Conservation (phyloP, 2,888 invertebrate species). For the Matsumyia berberina region DNA sequence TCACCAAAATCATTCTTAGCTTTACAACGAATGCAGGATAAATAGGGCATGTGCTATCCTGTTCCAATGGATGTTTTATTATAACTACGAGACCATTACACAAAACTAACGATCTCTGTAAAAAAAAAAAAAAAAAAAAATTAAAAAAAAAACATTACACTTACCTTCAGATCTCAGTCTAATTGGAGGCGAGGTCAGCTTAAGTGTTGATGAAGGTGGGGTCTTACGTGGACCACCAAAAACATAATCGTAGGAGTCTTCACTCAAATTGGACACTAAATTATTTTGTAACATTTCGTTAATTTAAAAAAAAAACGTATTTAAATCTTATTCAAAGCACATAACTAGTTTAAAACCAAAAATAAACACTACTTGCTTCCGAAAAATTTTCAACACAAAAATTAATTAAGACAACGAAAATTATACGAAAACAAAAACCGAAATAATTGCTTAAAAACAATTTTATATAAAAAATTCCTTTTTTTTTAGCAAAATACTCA, state of each 20-base stretch:
- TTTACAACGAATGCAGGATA: no score
- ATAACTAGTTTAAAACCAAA: conserved; percentile 51
- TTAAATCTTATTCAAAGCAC: conserved; percentile 29
- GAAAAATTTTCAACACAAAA: conserved; percentile 35
- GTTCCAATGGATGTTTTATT: background rate
- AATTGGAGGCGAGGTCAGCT: conserved; percentile 85
- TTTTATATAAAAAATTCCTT: conserved; percentile 28
- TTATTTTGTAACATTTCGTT: conserved; percentile 56
- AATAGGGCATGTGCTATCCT: no score
- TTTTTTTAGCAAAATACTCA: conserved; percentile 77
- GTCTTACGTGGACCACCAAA: conserved; percentile 85
- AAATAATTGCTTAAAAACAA: conserved; percentile 47
- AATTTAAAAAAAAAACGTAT: conserved; percentile 1
- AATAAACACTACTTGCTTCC: conserved; percentile 56
- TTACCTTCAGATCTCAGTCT: conserved; percentile 84
- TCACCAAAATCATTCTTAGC: no score
- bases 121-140: background rate
- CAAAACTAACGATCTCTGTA: conserved; percentile 17
- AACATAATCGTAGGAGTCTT: conserved; percentile 85
- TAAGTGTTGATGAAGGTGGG: conserved; percentile 84
- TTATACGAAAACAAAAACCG: conserved; percentile 31
- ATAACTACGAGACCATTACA: no score
- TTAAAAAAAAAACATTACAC: conserved; percentile 34
- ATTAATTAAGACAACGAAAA: conserved; percentile 42
- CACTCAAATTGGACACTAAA: conserved; percentile 85